Conservation (phyloP, 2,888 invertebrate species). For the Microplitis manilae region DNA sequence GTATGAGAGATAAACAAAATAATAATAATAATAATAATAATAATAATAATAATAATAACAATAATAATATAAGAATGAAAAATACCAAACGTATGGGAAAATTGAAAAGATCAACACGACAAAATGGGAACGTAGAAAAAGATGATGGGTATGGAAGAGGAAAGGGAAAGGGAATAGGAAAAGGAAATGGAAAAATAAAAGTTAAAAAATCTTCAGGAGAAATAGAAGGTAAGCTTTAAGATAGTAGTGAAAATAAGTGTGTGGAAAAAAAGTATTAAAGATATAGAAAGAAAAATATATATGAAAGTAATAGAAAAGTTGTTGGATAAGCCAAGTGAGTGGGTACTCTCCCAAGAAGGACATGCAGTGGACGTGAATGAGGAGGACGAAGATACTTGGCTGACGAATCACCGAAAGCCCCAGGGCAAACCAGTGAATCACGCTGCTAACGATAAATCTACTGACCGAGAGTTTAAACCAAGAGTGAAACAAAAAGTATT, state of each 20-base stretch:
- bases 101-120: constrained; percentile 10
- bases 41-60: too few relatives aligned
- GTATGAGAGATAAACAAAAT: not conserved
- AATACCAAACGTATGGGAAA: constrained; percentile 2
- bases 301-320: not conserved
- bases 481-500: not conserved
- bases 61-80: not conserved
- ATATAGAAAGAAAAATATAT: constrained; percentile 4
- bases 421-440: not conserved
- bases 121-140: constrained; percentile 1
- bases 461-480: not conserved
- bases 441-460: not conserved
- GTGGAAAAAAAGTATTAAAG: not conserved
- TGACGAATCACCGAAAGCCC: not conserved
- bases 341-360: not conserved
- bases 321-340: constrained; percentile 1
- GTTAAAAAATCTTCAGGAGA: not conserved
- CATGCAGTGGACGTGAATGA: not conserved
- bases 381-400: not conserved
- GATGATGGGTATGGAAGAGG: not conserved
- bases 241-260: constrained; percentile 3
- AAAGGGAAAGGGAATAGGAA: constrained; percentile 13
- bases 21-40: too few relatives aligned
- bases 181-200: constrained; percentile 5
- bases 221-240: constrained; percentile 3